These are phyloP conservation scores for Esperia sulphurella DNA, from an alignment of 2,888 invertebrate genomes.

Conservation along the genomic window DNA sequence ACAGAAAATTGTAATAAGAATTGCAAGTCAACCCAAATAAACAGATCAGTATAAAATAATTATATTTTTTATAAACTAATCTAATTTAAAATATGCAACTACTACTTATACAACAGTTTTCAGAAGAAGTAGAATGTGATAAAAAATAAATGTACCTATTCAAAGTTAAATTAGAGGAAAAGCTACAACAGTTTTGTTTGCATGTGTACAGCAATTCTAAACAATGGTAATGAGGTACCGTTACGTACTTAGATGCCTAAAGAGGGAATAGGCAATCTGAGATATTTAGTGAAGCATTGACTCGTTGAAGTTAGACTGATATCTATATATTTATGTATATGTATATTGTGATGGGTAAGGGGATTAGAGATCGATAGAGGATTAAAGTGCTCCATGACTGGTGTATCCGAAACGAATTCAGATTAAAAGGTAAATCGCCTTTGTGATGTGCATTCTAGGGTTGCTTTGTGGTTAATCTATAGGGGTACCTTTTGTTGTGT, in stretches of 20 bases:
- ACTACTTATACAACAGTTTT: too few relatives aligned
- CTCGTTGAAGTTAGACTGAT: neutral
- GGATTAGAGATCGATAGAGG: constrained; percentile 42
- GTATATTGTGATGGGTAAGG: constrained; percentile 14
- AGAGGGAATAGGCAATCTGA: neutral
- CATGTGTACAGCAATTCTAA: too few relatives aligned
- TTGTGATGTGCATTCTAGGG: constrained; percentile 35
- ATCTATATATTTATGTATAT: neutral
- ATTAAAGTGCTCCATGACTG: constrained; percentile 40
- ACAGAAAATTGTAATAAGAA: too few relatives aligned
- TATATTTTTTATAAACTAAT: too few relatives aligned
- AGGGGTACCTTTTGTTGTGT: neutral
- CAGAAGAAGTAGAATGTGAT: too few relatives aligned
- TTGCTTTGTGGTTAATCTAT: constrained; percentile 30
- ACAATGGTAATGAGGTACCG: too few relatives aligned
- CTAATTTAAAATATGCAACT: too few relatives aligned
- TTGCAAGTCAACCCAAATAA: too few relatives aligned
- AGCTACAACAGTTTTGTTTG: too few relatives aligned
- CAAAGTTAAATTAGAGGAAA: too few relatives aligned
- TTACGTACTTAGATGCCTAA: neutral
- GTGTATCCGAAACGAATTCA: constrained; percentile 40
- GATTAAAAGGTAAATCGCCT: constrained; percentile 54
- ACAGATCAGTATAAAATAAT: too few relatives aligned
- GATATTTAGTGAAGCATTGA: constrained; percentile 1
- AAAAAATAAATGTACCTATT: too few relatives aligned